phyloP scores from a whole-genome alignment of 2,888 invertebrate genomes.

The Disparrhopalites patrizii region DNA sequence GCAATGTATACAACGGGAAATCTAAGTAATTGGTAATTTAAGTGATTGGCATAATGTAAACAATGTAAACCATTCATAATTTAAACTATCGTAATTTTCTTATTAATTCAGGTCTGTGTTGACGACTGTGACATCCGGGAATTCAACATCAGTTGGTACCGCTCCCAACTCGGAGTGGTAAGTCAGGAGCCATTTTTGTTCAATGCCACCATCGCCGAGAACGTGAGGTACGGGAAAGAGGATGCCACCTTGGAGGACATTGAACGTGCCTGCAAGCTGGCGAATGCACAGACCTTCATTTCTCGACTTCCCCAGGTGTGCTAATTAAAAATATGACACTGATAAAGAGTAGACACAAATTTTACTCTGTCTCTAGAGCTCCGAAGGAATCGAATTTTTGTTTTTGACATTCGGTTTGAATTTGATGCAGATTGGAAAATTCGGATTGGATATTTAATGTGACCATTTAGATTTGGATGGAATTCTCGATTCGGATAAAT shows the following conservation, averaged over 20 bases:
- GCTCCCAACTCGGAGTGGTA: conserved; percentile 78
- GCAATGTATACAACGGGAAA: too few relatives aligned
- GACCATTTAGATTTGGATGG: too few relatives aligned
- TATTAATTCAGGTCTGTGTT: conserved; percentile 54
- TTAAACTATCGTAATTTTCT: too few relatives aligned
- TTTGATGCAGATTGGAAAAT: too few relatives aligned
- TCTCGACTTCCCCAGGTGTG: conserved; percentile 64
- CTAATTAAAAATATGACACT: not conserved
- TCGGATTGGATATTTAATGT: too few relatives aligned
- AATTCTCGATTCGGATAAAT: too few relatives aligned
- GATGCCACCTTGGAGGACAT: conserved; percentile 64
- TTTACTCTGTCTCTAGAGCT: too few relatives aligned
- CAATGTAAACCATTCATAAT: too few relatives aligned
- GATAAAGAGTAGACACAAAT: too few relatives aligned
- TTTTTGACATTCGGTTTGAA: not conserved
- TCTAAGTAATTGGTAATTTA: too few relatives aligned
- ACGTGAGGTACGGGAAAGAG: conserved; percentile 77
- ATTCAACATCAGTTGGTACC: conserved; percentile 68
- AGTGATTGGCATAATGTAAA: too few relatives aligned
- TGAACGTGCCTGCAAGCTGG: conserved; percentile 65
- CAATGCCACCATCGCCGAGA: conserved; percentile 75
- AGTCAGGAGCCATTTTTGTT: conserved; percentile 80
- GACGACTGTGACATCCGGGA: conserved; percentile 63
- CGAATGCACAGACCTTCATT: conserved; percentile 74
- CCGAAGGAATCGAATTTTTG: too few relatives aligned